Percentiles rank a stretch among this genome's conserved stretches.
These are phyloP conservation scores for Pasiphila rectangulata DNA, from an alignment of 2,888 invertebrate genomes.

Conservation along the genomic window DNA sequence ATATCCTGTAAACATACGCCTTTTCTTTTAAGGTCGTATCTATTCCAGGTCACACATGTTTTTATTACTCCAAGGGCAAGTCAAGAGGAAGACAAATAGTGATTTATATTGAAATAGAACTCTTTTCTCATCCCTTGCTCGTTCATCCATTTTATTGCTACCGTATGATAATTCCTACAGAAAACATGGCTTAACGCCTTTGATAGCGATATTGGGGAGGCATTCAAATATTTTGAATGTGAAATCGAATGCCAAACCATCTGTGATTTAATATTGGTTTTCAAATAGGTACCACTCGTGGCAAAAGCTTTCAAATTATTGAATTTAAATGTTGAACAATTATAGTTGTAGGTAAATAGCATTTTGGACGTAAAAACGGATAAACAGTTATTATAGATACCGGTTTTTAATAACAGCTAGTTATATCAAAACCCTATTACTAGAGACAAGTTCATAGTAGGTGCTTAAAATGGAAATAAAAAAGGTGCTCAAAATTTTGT, in stretches of 20 bases:
- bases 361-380: too few species aligned
- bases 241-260: conserved; percentile 1
- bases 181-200: conserved; percentile 22
- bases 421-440: too few species aligned
- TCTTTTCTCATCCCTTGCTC: conserved; percentile 46
- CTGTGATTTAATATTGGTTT: not conserved
- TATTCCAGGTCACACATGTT: not conserved
- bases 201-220: conserved; percentile 6
- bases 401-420: too few species aligned
- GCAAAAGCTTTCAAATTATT: too few species aligned
- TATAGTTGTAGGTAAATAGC: too few species aligned
- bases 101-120: conserved; percentile 52
- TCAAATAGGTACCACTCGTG: not conserved
- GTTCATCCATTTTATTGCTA: conserved; percentile 52
- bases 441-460: too few species aligned
- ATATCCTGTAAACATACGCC: too few species aligned
- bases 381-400: too few species aligned
- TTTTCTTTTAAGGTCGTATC: too few species aligned
- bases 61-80: conserved; percentile 34
- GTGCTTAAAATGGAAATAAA: too few species aligned
- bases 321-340: too few species aligned
- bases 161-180: conserved; percentile 44
- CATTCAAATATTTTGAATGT: conserved; percentile 13
- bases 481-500: too few species aligned
- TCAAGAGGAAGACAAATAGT: conserved; percentile 49